Evolutionary conservation across 2,113 vertebrate genomes (phyloP), one percentile per base, ranked within the genome.

Genomic region (Oceanodroma tethys): DNA sequence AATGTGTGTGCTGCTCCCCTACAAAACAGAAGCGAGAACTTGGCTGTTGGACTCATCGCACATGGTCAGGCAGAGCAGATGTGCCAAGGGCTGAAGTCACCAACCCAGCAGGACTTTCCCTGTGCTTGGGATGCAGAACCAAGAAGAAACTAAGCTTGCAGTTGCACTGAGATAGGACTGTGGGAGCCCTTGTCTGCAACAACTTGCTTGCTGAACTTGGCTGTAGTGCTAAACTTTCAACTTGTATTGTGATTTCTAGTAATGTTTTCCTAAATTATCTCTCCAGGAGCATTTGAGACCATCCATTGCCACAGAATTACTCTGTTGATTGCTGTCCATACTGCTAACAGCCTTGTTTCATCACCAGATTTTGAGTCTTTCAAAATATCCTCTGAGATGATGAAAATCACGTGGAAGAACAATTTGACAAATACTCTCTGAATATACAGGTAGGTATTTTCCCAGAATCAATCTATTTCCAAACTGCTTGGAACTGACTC

Each of bases 41-140:
- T 10, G 3, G 40, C 26, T 48, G 42, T 10, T 27, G 62, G 16
- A 62, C 30, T 16, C 53, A 60, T 16, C 0, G 0, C 3, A 1
- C 13, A 0, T 0, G 7, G n/a, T 40, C 50, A 83, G 50, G 21
- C 0, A 0, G 11, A 56, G 58, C 48, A 68, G 50, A 68, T 25
- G 25, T 19, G 27, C 47, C 3, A 3, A 27, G 43, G 13, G 18
- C 4, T 0, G 53, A 43, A 82, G 34, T 30, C 32, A 81, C 10
- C 47, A 59, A 7, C 13, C 5, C 30, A 40, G 14, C 36, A 82
- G 40, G 62, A 72, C 23, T 68, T 75, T 4, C 34, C 16, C 40
- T 45, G 10, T 26, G 29, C 52, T 65, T 30, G 29, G 36, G 25
- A 71, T 48, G 38, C 60, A 91, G 27, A 45, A 62, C 5, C 11